Base-by-base conservation (phyloP, 2,797 vertebrate genomes). In the Oryzias sinensis region DNA sequence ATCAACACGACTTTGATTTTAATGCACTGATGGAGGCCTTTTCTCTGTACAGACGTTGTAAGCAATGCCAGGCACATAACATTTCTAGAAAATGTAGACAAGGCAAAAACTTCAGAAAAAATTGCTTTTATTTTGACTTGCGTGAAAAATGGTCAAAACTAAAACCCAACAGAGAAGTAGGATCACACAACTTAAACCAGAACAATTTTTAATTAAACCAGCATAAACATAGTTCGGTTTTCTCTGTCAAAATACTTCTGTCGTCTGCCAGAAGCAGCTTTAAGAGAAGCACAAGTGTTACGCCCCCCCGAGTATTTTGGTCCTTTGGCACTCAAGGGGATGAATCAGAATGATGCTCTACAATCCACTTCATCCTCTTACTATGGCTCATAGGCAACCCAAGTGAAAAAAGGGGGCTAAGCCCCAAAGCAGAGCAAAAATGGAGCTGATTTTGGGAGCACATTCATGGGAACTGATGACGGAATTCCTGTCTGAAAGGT, bases 331-430 rank as follows among this genome's bases (percentile, higher is more conserved):
- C 85, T 74, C 79, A 69, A 78, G 84, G 87, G 68, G 83, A 78
- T 77, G 86, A 89, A 87, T 89, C 88, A 90, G 72, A 86, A 73
- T 53, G 73, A 58, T 56, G 71, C 82, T 76, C 69, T 15, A 72
- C 85, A 82, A 85, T 82, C 81, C 81, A 80, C 80, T 88, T 87
- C 85, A 91, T 90, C 88, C 87, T 86, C 85, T 90, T 87, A 90
- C 73, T 66, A 72, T 51, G 16, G 85, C 78, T 68, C 80, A 70
- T 72, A 52, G 77, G 65, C 70, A 59, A 76, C 70, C 76, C 51
- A 64, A 72, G 70, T 0, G 59, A 76, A 77, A 70, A 76, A 81
- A 5, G 58, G 70, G 68, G 73, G 83, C 81, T 87, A 82, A 83
- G 74, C 57, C 63, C 75, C 54, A 1, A 18, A 66, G 76, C 11